Base-by-base conservation (phyloP, 2,888 invertebrate species). In the Diogma glabrata region DNA sequence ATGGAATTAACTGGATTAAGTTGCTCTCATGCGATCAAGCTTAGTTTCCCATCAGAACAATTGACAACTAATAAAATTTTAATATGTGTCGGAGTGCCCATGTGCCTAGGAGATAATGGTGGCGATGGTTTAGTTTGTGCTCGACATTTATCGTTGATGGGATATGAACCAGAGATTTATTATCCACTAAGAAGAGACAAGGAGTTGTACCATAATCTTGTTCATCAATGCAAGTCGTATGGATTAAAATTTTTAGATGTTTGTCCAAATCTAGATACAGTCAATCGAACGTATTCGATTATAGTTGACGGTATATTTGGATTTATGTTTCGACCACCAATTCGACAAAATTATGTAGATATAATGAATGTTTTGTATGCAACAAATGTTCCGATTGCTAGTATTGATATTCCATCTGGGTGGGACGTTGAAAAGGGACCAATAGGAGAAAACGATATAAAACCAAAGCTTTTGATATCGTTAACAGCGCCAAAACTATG, bases 91-190 rank as follows among this genome's bases (percentile, higher is more conserved):
- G 85, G 97, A 57, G 78, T 96, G 60, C n/a, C n/a, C n/a, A n/a
- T n/a, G n/a, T n/a, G n/a, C n/a, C n/a, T n/a, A n/a, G 95, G 97
- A 10, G 97, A 97, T 69, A 99, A 99, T 72, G 99, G 99, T 7
- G 99, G 97, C 1, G 97, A 99, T 71, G 99, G 97, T 1, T 72
- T 99, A 26, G 97, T 97, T 23, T 94, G 93, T 64, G 96, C 97
- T 0, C 76, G 99, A 52, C 97, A 99, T 69, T 77, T 99, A 61
- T 81, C 83, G 57, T 71, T 92, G 33, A 92, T 96, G 75, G 90
- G 93, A 12, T 97, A 88, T 64, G 64, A 70, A 19, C 82, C 89
- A 0, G 71, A 75, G 2, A 70, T 93, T 36, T 86, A 82, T 62
- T 95, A 95, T 67, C 95, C 96, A 0, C 93, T 93, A 67, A 75